Evolutionary conservation across 2,888 invertebrate genomes (phyloP).

Genomic region (Tenthredo amoena): DNA sequence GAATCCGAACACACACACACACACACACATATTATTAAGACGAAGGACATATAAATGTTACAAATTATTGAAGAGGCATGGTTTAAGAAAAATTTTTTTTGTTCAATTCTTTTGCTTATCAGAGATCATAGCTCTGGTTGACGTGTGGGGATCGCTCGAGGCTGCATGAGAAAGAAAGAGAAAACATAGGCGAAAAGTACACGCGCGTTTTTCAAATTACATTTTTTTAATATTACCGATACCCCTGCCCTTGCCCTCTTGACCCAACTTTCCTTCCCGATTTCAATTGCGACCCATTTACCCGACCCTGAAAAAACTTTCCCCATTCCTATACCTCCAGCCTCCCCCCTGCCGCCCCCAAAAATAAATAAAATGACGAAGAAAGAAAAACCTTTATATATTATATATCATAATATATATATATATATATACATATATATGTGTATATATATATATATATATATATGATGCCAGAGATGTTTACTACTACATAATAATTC

Average conservation of each 20-base stretch:
- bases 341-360: conserved; percentile 49
- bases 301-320: conserved; percentile 51
- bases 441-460: conserved; percentile 59
- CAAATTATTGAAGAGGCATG: background rate
- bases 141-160: conserved; percentile 19
- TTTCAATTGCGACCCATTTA: conserved; percentile 1
- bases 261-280: conserved; percentile 34
- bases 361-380: conserved; percentile 35
- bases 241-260: conserved; percentile 56
- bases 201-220: conserved; percentile 8
- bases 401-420: conserved; percentile 63
- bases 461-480: conserved; percentile 61
- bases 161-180: conserved; percentile 40
- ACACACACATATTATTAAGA: background rate
- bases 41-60: background rate
- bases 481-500: conserved; percentile 63
- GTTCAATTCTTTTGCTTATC: background rate
- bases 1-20: conserved; percentile 8
- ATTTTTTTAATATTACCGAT: conserved; percentile 56
- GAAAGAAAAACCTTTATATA: conserved; percentile 57
- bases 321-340: conserved; percentile 53
- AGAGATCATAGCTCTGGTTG: conserved; percentile 27
- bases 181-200: conserved; percentile 54
- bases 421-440: background rate
- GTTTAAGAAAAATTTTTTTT: background rate